These are phyloP conservation scores for Picus viridis DNA, from an alignment of 2,797 vertebrate species.

Conservation along the genomic window DNA sequence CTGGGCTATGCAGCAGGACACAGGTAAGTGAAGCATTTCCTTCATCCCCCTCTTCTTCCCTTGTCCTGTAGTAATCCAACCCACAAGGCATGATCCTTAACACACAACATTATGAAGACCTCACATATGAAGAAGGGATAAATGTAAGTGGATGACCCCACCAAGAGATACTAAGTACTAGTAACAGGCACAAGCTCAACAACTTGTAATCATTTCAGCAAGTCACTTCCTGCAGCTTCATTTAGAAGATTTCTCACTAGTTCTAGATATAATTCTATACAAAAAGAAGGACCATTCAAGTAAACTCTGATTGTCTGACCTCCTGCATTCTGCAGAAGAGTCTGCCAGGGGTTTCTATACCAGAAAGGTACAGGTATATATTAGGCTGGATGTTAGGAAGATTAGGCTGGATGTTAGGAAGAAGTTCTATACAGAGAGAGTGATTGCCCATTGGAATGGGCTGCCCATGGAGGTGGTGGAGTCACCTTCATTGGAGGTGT, in stretches of 20 bases:
- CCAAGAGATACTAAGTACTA: background rate
- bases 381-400: no score
- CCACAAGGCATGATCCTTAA: rapidly evolving
- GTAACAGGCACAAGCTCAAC: background rate
- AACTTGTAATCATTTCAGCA: background rate
- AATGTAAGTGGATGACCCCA: background rate
- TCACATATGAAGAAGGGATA: background rate
- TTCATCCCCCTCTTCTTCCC: background rate
- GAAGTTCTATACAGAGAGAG: no score
- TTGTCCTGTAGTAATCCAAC: background rate
- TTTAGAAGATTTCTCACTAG: background rate
- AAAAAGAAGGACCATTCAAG: background rate
- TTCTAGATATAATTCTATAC: background rate
- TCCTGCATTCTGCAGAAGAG: background rate
- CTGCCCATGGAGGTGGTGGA: no score
- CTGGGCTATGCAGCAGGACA: background rate
- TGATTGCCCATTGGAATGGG: no score
- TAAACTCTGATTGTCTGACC: background rate
- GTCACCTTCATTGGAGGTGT: no score
- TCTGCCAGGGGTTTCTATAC: background rate
- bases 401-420: no score
- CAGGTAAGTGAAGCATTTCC: background rate
- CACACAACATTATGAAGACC: background rate
- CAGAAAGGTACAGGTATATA: no score
- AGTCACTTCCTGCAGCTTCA: background rate